Percentiles rank a stretch among this genome's conserved stretches.
Conservation (phyloP, 2,888 invertebrate species). For the Nomada hirtipes region DNA sequence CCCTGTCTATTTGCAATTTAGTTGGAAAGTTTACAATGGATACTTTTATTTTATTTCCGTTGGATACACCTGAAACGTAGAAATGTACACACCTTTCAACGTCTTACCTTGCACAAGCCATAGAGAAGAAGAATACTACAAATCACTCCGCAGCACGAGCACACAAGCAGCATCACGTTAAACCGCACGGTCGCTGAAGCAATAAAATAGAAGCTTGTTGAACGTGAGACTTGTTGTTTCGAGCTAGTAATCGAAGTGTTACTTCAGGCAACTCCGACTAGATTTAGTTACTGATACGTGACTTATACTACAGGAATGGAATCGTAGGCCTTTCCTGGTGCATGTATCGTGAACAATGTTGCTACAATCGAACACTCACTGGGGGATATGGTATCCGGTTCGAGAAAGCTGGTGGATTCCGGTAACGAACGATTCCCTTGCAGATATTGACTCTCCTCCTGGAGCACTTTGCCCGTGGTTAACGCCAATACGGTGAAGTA, state of each 20-base stretch:
- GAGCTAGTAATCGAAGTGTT: neutral
- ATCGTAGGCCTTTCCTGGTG: neutral
- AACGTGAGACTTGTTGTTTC: neutral
- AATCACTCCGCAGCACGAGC: slow-evolving; percentile 89
- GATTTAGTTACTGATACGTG: neutral
- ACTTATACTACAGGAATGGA: neutral
- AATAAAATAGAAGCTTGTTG: slow-evolving; percentile 52
- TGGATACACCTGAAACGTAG: neutral
- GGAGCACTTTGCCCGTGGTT: slow-evolving; percentile 88
- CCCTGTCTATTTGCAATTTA: neutral
- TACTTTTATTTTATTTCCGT: too few species aligned
- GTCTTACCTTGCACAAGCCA: slow-evolving; percentile 89
- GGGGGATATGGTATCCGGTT: slow-evolving; percentile 84
- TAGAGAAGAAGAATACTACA: slow-evolving; percentile 88
- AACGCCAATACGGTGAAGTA: slow-evolving; percentile 89
- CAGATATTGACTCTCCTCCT: slow-evolving; percentile 88
- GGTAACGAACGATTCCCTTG: slow-evolving; percentile 85
- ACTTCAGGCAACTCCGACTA: neutral
- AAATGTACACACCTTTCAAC: neutral
- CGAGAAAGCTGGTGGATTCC: slow-evolving; percentile 83
- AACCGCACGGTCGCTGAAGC: slow-evolving; percentile 90
- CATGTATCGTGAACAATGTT: neutral
- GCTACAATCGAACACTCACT: slow-evolving; percentile 78
- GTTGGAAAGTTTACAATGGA: neutral
- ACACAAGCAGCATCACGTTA: slow-evolving; percentile 88